These are phyloP conservation scores for Patella caerulea DNA, from an alignment of 2,888 invertebrate genomes.

Conservation along the genomic window DNA sequence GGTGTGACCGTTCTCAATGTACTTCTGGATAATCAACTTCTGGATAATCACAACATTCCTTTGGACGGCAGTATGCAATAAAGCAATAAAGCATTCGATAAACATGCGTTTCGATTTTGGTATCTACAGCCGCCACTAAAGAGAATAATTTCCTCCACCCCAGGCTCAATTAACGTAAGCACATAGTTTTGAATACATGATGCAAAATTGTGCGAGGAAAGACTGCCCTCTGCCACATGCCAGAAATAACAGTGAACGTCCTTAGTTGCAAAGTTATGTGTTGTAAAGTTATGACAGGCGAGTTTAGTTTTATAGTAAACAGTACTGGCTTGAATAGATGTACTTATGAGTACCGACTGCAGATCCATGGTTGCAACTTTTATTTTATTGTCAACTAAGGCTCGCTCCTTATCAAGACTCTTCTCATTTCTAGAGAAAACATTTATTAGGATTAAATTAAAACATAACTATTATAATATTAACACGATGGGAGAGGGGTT, in stretches of 20 bases:
- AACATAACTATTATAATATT: too few species aligned
- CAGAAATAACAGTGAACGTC: not conserved
- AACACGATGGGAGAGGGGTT: too few species aligned
- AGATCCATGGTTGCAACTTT: too few species aligned
- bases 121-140: not conserved
- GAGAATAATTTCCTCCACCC: not conserved
- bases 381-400: too few species aligned
- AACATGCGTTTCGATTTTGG: not conserved
- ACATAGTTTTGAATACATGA: not conserved
- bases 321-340: too few species aligned
- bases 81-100: not conserved
- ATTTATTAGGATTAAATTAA: too few species aligned
- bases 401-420: too few species aligned
- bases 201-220: not conserved
- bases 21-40: too few species aligned
- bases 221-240: not conserved
- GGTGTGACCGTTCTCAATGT: conserved; percentile 35
- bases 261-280: not conserved
- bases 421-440: too few species aligned
- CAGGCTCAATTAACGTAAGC: not conserved
- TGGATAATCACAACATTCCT: too few species aligned
- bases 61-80: conserved; percentile 12
- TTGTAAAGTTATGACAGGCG: conserved; percentile 9
- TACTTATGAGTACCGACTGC: too few species aligned
- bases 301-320: not conserved